A percentile compares a stretch with the other conserved stretches of the same genome.
These are phyloP conservation scores for Parapristionchus giblindavisi DNA, from an alignment of 2,888 invertebrate genomes.

Conservation along the genomic window DNA sequence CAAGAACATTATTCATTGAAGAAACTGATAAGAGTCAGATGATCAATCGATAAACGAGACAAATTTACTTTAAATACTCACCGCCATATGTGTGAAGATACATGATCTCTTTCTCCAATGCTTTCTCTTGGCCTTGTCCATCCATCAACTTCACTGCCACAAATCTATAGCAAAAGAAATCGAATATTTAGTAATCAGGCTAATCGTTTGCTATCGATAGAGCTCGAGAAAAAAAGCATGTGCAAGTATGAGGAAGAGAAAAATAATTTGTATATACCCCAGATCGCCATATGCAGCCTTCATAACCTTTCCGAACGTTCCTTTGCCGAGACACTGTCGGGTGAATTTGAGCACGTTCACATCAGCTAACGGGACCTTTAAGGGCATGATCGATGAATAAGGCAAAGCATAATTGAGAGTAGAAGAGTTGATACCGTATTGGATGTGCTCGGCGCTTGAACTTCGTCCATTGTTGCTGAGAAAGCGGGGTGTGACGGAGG, in stretches of 20 bases:
- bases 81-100: slow-evolving; percentile 15
- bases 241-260: not conserved
- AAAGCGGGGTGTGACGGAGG: too few relatives aligned
- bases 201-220: not conserved
- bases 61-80: not conserved
- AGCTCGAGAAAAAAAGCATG: not conserved
- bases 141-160: slow-evolving; percentile 29
- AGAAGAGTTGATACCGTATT: too few relatives aligned
- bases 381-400: too few relatives aligned
- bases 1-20: not conserved
- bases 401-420: too few relatives aligned
- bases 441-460: too few relatives aligned
- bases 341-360: not conserved
- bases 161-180: slow-evolving; percentile 2
- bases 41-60: too few relatives aligned
- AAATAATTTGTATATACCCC: not conserved
- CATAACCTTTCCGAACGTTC: slow-evolving; percentile 25
- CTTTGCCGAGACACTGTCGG: slow-evolving; percentile 9
- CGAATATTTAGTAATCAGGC: not conserved
- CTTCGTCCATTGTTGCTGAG: too few relatives aligned
- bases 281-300: slow-evolving; percentile 7
- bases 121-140: not conserved
- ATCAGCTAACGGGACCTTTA: too few relatives aligned
- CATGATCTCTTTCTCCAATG: slow-evolving; percentile 10
- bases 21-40: too few relatives aligned